A percentile compares a stretch with the other conserved stretches of the same genome.
Conservation (phyloP, 2,888 invertebrate genomes). For the Omphaloscelis lunosa region DNA sequence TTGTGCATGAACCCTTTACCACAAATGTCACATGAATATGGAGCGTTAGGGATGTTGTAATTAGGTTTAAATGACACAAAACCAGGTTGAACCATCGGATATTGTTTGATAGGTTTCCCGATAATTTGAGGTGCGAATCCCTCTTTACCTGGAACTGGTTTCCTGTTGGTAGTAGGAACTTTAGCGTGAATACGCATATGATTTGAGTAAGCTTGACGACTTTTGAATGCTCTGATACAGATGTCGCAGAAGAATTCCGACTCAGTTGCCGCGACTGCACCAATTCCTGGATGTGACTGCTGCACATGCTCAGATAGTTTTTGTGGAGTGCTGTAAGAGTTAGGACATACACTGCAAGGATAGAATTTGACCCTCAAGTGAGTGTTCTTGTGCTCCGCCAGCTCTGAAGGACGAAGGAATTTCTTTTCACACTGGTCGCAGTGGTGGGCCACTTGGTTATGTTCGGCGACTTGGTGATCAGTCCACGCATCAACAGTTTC, state of each 20-base stretch:
- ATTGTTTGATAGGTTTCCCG: constrained; percentile 85
- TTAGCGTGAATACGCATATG: constrained; percentile 90
- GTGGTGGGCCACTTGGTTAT: constrained; percentile 88
- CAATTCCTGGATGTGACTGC: constrained; percentile 85
- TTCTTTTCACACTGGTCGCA: constrained; percentile 92
- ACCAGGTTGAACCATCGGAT: constrained; percentile 80
- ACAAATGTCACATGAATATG: constrained; percentile 92
- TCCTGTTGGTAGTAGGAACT: constrained; percentile 88
- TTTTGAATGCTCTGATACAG: constrained; percentile 91
- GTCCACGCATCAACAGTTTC: constrained; percentile 91
- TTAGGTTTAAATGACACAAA: constrained; percentile 83
- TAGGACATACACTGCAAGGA: constrained; percentile 90
- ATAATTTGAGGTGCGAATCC: constrained; percentile 86
- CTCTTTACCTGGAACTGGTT: constrained; percentile 80
- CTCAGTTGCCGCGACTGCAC: constrained; percentile 74
- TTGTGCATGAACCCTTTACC: constrained; percentile 91
- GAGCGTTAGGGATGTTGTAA: constrained; percentile 87
- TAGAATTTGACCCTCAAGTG: constrained; percentile 93
- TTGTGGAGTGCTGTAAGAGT: constrained; percentile 92
- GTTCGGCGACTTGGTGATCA: constrained; percentile 90
- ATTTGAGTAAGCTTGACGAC: constrained; percentile 89
- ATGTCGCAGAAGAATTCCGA: constrained; percentile 89
- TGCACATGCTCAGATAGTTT: constrained; percentile 91
- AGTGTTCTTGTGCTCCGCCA: constrained; percentile 92
- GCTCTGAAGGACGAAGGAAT: constrained; percentile 91